phyloP scores from a whole-genome alignment of 2,888 invertebrate genomes.

The Spodoptera exigua region DNA sequence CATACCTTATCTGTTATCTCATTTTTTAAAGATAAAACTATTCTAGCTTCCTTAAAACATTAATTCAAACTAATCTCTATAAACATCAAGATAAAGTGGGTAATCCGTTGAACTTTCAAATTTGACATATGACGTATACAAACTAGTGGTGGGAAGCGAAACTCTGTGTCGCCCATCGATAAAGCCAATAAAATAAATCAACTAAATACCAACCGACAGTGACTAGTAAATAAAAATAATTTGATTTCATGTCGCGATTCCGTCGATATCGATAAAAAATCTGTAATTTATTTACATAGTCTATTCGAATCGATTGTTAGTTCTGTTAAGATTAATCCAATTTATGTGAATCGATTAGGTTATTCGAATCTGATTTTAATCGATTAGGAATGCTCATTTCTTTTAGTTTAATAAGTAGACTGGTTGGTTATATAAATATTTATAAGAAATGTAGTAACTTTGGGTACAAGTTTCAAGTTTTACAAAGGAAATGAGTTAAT shows the following conservation, averaged over 20 bases:
- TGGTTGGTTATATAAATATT: constrained; percentile 39
- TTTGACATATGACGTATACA: constrained; percentile 62
- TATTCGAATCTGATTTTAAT: constrained; percentile 53
- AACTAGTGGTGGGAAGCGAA: constrained; percentile 62
- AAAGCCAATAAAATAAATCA: constrained; percentile 83
- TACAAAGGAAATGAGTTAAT: constrained; percentile 32
- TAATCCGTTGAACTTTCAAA: constrained; percentile 58
- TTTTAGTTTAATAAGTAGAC: constrained; percentile 11
- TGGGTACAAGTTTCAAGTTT: constrained; percentile 6
- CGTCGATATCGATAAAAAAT: constrained; percentile 64
- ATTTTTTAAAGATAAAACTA: constrained; percentile 81
- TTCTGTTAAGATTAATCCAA: constrained; percentile 48
- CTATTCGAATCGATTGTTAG: constrained; percentile 63
- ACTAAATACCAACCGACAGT: constrained; percentile 69
- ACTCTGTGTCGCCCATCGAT: constrained; percentile 76
- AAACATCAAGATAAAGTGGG: constrained; percentile 58
- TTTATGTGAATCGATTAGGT: constrained; percentile 51
- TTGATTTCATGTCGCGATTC: constrained; percentile 72
- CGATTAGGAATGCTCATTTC: constrained; percentile 45
- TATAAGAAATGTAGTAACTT: constrained; percentile 23
- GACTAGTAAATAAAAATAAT: constrained; percentile 73
- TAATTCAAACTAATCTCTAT: constrained; percentile 63
- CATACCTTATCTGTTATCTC: constrained; percentile 79
- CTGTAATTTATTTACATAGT: constrained; percentile 66
- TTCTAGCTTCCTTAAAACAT: constrained; percentile 65